Conservation (phyloP, 2,113 vertebrate genomes). For the Odobenus rosmarus region DNA sequence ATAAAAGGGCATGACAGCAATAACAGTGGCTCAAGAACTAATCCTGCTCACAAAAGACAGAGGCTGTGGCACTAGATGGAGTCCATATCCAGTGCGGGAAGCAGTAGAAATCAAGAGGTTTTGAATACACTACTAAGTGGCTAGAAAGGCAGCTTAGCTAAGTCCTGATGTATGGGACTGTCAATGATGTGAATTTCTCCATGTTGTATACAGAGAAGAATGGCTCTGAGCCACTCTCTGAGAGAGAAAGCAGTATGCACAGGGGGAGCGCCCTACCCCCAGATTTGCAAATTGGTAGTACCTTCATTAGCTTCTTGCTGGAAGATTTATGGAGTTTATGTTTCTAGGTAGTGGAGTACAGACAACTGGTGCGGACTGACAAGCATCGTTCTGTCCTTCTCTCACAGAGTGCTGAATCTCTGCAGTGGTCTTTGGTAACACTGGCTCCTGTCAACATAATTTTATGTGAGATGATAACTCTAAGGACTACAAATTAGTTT, state of each 20-base stretch:
- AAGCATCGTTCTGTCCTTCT: not conserved
- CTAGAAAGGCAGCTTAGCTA: not conserved
- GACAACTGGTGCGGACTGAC: not conserved
- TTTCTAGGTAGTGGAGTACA: not conserved
- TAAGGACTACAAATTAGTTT: not conserved
- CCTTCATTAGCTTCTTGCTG: not conserved
- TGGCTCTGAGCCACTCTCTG: not conserved
- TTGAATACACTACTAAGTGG: not conserved
- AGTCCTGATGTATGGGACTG: not conserved
- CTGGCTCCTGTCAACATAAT: not conserved
- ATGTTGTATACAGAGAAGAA: not conserved
- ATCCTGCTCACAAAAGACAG: not conserved
- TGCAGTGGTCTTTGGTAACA: not conserved
- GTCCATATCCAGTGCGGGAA: not conserved
- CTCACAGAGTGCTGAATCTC: not conserved
- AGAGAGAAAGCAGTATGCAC: not conserved
- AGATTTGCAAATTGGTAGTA: not conserved
- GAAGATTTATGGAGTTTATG: not conserved
- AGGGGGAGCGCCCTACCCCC: rapidly evolving
- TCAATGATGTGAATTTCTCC: not conserved
- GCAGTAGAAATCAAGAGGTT: not conserved
- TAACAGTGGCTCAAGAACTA: not conserved
- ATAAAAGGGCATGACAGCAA: not conserved
- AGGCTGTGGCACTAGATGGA: too few species aligned
- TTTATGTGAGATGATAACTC: not conserved